Base-by-base conservation (phyloP, 1,140 invertebrate species). In the Tetramorium alpestre region DNA sequence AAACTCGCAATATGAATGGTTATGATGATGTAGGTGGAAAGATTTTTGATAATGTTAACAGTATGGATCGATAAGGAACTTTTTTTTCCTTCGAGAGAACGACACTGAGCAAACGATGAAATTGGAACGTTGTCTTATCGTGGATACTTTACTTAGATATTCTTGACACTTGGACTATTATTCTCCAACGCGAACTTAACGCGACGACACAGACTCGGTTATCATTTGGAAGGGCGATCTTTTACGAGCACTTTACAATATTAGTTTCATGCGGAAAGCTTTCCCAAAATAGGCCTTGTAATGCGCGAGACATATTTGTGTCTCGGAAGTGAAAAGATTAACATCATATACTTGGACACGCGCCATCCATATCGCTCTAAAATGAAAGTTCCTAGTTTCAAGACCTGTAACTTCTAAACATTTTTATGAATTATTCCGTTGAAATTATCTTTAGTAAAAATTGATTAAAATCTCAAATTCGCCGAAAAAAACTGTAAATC, bases 161-260 rank as follows among this genome's bases (percentile, higher is more conserved):
- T 69, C 65, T 22, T 1, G 38, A 67, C 38, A 69, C 65, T 22
- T 49, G 5, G 13, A 7, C 41, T 47, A 49, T 16, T 75, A 58
- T n/a, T 58, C 51, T 75, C 72, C 16, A 75, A 75, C n/a, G 54
- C 8, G 7, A 75, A 56, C 33, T 56, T 73, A 73, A 75, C 33
- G 54, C 72, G 72, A 75, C 41, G 54, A 75, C 28, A 58, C 11
- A 25, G 54, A 58, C 72, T 60, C 18, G 38, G 38, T 75, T 75
- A 75, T 75, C 54, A 75, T 75, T 60, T 75, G 38, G 54, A 75
- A 75, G 38, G n/a, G 51, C 22, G 38, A 10, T 75, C 54, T 75
- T 75, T 60, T 75, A 75, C 72, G 72, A 75, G 54, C 72, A 75
- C 54, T 75, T 75, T 75, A 56, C 54, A 75, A 75, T 75, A 75